A percentile compares a stretch with the other conserved stretches of the same genome.
These are phyloP conservation scores for Elysia chlorotica DNA, from an alignment of 1,140 invertebrate genomes.

Conservation along the genomic window DNA sequence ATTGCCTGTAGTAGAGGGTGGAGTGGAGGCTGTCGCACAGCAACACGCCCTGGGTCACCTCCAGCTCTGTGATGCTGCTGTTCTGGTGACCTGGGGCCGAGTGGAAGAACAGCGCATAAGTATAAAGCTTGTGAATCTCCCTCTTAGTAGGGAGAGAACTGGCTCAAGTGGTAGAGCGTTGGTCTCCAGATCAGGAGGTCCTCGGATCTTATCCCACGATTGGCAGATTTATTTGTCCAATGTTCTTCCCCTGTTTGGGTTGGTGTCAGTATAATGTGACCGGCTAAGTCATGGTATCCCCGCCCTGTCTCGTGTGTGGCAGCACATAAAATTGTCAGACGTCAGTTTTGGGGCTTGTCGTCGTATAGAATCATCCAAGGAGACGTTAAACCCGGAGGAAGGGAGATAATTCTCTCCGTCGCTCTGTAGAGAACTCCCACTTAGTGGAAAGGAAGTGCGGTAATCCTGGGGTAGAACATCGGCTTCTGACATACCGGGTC, in stretches of 20 bases:
- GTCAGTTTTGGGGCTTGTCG: background rate
- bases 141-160: background rate
- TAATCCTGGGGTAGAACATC: too few species aligned
- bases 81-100: slow-evolving; percentile 34
- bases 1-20: slow-evolving; percentile 57
- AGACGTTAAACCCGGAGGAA: background rate
- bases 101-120: too few species aligned
- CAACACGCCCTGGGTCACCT: slow-evolving; percentile 56
- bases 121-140: too few species aligned
- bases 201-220: background rate
- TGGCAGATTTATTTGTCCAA: background rate
- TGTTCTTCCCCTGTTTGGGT: background rate
- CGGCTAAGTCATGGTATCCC: too few species aligned
- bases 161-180: background rate
- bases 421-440: too few species aligned
- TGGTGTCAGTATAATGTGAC: background rate
- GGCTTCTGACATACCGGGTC: too few species aligned
- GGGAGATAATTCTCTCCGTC: too few species aligned
- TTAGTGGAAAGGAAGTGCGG: too few species aligned
- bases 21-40: slow-evolving; percentile 40
- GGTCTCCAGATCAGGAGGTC: background rate
- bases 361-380: background rate
- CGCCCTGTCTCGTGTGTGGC: too few species aligned
- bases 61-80: slow-evolving; percentile 55
- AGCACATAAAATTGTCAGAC: background rate